Conservation (phyloP, 2,797 vertebrate genomes). For the Chaetodon trifasciatus region DNA sequence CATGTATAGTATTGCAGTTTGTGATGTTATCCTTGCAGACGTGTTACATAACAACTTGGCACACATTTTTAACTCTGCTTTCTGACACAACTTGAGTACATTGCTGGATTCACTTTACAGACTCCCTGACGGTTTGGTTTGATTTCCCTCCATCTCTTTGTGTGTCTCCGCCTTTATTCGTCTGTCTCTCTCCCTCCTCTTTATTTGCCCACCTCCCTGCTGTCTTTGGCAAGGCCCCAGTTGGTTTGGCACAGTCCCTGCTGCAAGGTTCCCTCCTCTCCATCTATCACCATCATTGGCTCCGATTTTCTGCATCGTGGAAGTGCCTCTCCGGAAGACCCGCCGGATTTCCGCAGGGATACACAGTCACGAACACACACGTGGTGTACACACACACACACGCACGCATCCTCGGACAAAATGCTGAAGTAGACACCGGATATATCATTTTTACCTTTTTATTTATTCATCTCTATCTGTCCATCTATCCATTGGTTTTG, state of each 20-base stretch:
- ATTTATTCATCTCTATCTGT: constrained; percentile 76
- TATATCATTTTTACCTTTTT: constrained; percentile 72
- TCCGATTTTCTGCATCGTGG: constrained; percentile 59
- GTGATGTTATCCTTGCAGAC: constrained; percentile 57
- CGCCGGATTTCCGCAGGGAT: constrained; percentile 58
- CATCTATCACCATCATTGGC: constrained; percentile 69
- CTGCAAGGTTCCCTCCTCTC: constrained; percentile 63
- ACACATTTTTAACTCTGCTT: constrained; percentile 48
- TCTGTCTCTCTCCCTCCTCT: constrained; percentile 14
- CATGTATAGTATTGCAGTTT: constrained; percentile 34
- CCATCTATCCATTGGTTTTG: constrained; percentile 57
- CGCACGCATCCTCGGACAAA: constrained; percentile 40
- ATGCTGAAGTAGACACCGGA: constrained; percentile 35
- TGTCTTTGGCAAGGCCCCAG: constrained; percentile 63
- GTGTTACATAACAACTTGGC: constrained; percentile 59
- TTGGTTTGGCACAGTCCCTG: constrained; percentile 52
- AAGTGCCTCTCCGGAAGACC: constrained; percentile 63
- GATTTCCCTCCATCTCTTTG: constrained; percentile 44
- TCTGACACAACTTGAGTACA: constrained; percentile 36
- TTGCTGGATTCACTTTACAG: constrained; percentile 45
- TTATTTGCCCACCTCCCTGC: constrained; percentile 55
- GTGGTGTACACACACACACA: constrained; percentile 2
- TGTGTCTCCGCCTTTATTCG: constrained; percentile 3
- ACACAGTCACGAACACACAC: constrained; percentile 22
- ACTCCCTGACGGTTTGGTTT: constrained; percentile 30